Evolutionary conservation across 37 sponge, comb jelly and placozoan genomes (phyloP), one percentile per base, ranked within the genome.

Genomic region (Ephydatia muelleri): DNA sequence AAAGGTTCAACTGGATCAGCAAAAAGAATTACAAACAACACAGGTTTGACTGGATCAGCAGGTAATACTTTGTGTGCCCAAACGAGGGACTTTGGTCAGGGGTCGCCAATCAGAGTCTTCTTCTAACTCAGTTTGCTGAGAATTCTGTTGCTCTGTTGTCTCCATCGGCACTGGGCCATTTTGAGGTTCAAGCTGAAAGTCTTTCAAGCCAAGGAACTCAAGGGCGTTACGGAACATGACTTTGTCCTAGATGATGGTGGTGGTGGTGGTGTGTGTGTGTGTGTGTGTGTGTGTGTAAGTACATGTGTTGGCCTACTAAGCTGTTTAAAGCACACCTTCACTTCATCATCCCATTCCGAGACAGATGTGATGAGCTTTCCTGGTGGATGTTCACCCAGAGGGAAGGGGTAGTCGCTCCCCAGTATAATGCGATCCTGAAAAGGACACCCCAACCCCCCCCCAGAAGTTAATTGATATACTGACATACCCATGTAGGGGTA

Each of bases 351-450:
- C 82, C 85, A 86, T 70, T 87, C 91, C 6, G 69, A 31, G 22
- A 96, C 80, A 6, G 90, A 89, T 38, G 93, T 92, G 19, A 96
- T 88, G 35, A 96, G 84, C 83, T 96, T 96, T 25, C 96, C 96
- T 26, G 96, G 96, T 38, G 90, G 93, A 39, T 91, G 93, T 68
- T 96, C 96, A 34, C 96, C 96, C 13, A 96, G 89, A 30, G 96
- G 96, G 77, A 96, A 96, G 27, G 96, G 96, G 70, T 96, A 96
- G 77, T 96, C 96, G 81, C 91, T 92, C 19, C 96, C 96, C 8
- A 96, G 85, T 8, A 93, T 48, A 37, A 96, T 89, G 16, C 68
- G 36, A 80, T 81, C 79, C 91, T 88, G 64, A 33, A 72, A 65
- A 32, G 4, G 8, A 43, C 3, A 27, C 2, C 69, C n/a, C n/a